These are phyloP conservation scores for Oreotragus oreotragus DNA, from an alignment of 2,113 vertebrate species.

Conservation along the genomic window DNA sequence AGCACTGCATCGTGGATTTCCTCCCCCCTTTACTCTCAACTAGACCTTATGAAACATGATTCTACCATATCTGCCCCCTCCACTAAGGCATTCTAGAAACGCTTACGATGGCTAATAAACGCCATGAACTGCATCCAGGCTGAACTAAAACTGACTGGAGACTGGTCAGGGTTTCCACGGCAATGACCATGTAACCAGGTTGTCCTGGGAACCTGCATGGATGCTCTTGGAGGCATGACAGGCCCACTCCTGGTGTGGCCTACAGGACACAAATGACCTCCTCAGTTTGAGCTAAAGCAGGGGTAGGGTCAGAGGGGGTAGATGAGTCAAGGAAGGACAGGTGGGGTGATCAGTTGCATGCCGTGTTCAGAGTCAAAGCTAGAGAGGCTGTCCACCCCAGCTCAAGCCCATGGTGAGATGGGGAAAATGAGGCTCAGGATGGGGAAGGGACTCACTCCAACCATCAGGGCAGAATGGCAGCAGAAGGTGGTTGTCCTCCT, in stretches of 20 bases:
- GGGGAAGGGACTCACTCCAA: not conserved
- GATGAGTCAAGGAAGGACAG: not conserved
- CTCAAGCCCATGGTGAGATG: not conserved
- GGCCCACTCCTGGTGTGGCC: not conserved
- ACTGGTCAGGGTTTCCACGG: not conserved
- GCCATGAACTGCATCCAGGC: not conserved
- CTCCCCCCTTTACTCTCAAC: not conserved
- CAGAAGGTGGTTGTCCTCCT: not conserved
- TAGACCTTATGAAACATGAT: not conserved
- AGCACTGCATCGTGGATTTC: not conserved
- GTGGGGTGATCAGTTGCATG: no score
- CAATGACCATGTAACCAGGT: not conserved
- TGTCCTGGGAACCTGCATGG: not conserved
- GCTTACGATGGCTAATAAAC: not conserved
- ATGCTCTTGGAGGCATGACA: not conserved
- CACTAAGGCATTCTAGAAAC: not conserved
- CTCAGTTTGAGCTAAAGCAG: not conserved
- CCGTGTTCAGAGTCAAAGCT: not conserved
- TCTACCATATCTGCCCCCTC: not conserved
- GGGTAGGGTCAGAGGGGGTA: not conserved
- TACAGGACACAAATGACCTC: not conserved
- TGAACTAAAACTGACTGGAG: not conserved
- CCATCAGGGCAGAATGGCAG: accelerated
- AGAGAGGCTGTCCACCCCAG: not conserved
- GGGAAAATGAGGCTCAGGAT: not conserved